Evolutionary conservation across 1,140 invertebrate species (phyloP).

Genomic region (Cydia splendana): DNA sequence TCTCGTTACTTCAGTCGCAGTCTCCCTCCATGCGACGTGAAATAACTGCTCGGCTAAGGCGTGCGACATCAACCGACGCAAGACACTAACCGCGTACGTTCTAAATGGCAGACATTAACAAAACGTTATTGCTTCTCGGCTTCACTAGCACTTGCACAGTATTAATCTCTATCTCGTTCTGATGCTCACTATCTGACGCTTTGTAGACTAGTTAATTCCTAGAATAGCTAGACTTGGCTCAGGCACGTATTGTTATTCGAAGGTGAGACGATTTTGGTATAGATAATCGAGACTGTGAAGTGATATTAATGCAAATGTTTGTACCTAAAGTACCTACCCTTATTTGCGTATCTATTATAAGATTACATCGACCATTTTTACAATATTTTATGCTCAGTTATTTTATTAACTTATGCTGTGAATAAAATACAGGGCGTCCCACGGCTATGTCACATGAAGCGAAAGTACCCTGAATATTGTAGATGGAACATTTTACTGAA

Average conservation of each 20-base stretch:
- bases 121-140: slow-evolving; percentile 71
- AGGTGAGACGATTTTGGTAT: slow-evolving; percentile 13
- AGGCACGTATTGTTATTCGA: slow-evolving; percentile 31
- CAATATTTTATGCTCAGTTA: not conserved
- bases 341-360: not conserved
- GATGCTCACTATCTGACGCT: slow-evolving; percentile 55
- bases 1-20: slow-evolving; percentile 58
- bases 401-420: slow-evolving; percentile 32
- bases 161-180: slow-evolving; percentile 70
- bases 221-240: slow-evolving; percentile 47
- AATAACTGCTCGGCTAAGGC: slow-evolving; percentile 60
- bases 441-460: no score
- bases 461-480: no score
- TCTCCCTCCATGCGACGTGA: slow-evolving; percentile 48
- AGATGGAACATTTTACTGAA: no score
- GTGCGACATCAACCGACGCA: slow-evolving; percentile 54
- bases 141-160: slow-evolving; percentile 67
- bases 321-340: not conserved
- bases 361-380: not conserved
- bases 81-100: slow-evolving; percentile 66
- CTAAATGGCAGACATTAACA: slow-evolving; percentile 73
- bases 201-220: slow-evolving; percentile 55
- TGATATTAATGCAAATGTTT: not conserved
- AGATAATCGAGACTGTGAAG: slow-evolving; percentile 2
- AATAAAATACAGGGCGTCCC: no score